A percentile compares a stretch with the other conserved stretches of the same genome.
Evolutionary conservation across 2,113 vertebrate genomes (phyloP).

Genomic region (Steatornis caripensis): DNA sequence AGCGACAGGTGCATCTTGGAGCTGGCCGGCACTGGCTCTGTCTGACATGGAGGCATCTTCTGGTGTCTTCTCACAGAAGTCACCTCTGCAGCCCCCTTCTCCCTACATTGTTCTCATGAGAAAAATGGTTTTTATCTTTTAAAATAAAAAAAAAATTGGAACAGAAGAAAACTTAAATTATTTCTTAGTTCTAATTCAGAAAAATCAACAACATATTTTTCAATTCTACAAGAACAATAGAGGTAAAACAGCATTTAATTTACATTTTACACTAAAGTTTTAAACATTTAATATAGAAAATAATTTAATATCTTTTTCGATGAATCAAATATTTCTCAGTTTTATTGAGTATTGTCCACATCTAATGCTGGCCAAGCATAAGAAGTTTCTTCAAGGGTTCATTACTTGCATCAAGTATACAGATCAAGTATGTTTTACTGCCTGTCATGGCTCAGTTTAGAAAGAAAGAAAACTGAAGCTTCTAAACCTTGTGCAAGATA

Average conservation of each 20-base stretch:
- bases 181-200: neutral
- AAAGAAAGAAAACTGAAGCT: neutral
- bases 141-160: no score
- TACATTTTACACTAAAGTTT: neutral
- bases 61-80: neutral
- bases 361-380: neutral
- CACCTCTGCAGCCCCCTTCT: fast-evolving
- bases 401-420: neutral
- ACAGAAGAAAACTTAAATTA: neutral
- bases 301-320: neutral
- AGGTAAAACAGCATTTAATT: neutral
- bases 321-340: neutral
- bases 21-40: neutral
- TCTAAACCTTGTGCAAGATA: neutral
- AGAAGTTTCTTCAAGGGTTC: neutral
- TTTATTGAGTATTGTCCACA: neutral
- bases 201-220: neutral
- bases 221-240: neutral
- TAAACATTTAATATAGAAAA: neutral
- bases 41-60: fast-evolving
- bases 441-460: neutral
- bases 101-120: neutral
- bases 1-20: fast-evolving
- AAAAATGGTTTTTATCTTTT: neutral
- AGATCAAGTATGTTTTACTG: neutral